phyloP scores from a whole-genome alignment of 2,888 invertebrate species.

The Entomobrya proxima region DNA sequence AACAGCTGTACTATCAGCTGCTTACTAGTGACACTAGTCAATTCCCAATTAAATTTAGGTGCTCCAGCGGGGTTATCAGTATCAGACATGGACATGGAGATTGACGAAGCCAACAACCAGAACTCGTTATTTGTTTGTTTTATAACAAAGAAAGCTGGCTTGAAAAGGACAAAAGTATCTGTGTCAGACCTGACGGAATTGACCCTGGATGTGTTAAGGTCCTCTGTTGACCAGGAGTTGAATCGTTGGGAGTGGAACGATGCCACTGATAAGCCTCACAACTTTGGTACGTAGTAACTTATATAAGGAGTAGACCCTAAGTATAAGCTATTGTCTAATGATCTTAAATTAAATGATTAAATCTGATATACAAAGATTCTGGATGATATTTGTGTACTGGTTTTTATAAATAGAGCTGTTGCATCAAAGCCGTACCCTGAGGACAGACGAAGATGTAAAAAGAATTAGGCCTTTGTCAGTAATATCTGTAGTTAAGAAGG shows the following conservation, averaged over 20 bases:
- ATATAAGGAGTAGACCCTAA: too few relatives aligned
- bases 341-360: neutral
- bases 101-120: conserved; percentile 10
- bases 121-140: conserved; percentile 41
- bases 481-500: conserved; percentile 78
- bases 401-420: conserved; percentile 81
- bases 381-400: too few relatives aligned
- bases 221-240: neutral
- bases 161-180: conserved; percentile 12
- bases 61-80: neutral
- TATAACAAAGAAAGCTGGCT: conserved; percentile 28
- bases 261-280: neutral
- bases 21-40: neutral
- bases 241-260: conserved; percentile 46
- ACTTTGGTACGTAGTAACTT: too few relatives aligned
- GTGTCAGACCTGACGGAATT: neutral
- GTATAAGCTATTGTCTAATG: neutral
- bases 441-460: conserved; percentile 79
- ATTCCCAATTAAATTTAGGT: neutral
- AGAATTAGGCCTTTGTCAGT: conserved; percentile 80
- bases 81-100: conserved; percentile 53
- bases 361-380: too few relatives aligned
- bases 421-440: conserved; percentile 85
- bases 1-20: too few relatives aligned
- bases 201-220: conserved; percentile 11